Percentiles rank a stretch among this genome's conserved stretches.
phyloP scores from a whole-genome alignment of 2,888 invertebrate genomes.

The Diarsia dahlii region DNA sequence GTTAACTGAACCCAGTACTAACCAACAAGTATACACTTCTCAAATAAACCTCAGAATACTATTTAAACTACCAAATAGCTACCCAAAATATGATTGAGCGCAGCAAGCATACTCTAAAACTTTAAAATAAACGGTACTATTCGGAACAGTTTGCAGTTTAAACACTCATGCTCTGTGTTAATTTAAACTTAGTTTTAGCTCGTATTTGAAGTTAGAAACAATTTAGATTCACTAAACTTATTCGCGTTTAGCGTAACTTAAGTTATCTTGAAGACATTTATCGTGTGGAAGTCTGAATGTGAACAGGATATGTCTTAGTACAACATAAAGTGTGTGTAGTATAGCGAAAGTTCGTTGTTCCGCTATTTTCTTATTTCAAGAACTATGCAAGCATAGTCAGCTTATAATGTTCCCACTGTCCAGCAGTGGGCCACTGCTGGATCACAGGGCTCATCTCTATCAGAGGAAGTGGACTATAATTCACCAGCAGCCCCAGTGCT shows the following conservation, averaged over 20 bases:
- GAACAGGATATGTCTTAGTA: not conserved
- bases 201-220: constrained; percentile 67
- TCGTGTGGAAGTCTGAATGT: constrained; percentile 19
- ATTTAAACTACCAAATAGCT: constrained; percentile 32
- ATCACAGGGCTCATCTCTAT: too few species aligned
- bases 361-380: not conserved
- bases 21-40: constrained; percentile 15
- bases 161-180: constrained; percentile 62
- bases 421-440: too few species aligned
- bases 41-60: constrained; percentile 10
- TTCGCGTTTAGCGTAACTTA: constrained; percentile 39
- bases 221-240: constrained; percentile 71
- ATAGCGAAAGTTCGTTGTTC: not conserved
- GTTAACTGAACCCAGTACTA: not conserved
- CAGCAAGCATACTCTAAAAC: constrained; percentile 24
- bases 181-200: constrained; percentile 62
- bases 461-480: too few species aligned
- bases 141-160: constrained; percentile 54
- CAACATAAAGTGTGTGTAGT: not conserved
- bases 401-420: too few species aligned
- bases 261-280: constrained; percentile 41
- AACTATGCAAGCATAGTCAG: not conserved
- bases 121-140: constrained; percentile 48
- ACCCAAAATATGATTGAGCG: constrained; percentile 33
- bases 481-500: too few species aligned